Conservation (phyloP, 2,113 vertebrate species). For the Myrmophylax atrothorax region DNA sequence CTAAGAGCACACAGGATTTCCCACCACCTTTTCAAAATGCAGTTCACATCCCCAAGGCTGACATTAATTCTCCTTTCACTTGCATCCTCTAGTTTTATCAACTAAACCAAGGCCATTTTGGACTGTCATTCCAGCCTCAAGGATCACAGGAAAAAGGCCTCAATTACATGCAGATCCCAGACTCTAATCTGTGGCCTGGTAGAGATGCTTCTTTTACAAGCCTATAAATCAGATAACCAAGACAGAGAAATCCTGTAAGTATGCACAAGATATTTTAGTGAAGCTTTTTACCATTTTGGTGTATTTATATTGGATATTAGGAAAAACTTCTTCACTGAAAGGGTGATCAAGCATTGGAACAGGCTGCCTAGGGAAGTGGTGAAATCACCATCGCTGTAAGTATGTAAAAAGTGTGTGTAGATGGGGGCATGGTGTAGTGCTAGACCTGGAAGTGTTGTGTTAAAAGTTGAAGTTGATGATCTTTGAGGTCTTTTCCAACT, state of each 20-base stretch:
- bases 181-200: rapidly evolving
- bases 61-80: not conserved
- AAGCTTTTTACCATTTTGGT: not conserved
- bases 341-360: not conserved
- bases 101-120: not conserved
- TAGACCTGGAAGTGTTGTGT: not conserved
- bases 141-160: not conserved
- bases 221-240: not conserved
- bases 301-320: not conserved
- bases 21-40: not conserved
- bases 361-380: not conserved
- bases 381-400: not conserved
- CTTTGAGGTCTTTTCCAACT: not conserved
- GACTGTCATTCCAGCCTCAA: not conserved
- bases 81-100: not conserved
- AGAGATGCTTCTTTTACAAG: not conserved
- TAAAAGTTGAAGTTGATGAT: not conserved
- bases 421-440: not conserved
- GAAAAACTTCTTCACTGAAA: not conserved
- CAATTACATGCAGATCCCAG: not conserved
- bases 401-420: not conserved
- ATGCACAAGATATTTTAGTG: not conserved
- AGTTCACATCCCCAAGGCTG: not conserved
- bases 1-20: not conserved
- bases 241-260: not conserved